A percentile compares a stretch with the other conserved stretches of the same genome.
Evolutionary conservation across 1,140 invertebrate genomes (phyloP).

Genomic region (Trichogramma pretiosum): DNA sequence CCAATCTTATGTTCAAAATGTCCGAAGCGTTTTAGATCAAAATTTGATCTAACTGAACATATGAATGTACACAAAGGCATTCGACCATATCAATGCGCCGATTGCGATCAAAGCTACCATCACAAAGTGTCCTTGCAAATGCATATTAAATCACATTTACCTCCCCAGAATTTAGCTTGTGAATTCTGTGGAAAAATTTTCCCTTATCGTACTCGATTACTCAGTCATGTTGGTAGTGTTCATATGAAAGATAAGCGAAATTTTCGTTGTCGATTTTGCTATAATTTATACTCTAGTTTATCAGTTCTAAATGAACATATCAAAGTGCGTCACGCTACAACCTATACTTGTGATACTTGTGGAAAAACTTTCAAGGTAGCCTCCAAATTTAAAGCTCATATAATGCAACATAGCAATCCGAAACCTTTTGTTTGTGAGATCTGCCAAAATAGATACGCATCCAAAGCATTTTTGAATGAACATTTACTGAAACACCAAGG

Average conservation of each 20-base stretch:
- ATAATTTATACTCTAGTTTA: conserved; percentile 43
- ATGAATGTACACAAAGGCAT: conserved; percentile 43
- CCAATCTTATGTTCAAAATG: conserved; percentile 43
- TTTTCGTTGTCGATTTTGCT: conserved; percentile 42
- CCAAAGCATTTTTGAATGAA: conserved; percentile 42
- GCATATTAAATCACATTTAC: conserved; percentile 42
- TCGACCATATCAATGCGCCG: conserved; percentile 38
- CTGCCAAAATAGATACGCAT: conserved; percentile 43
- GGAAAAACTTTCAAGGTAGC: conserved; percentile 41
- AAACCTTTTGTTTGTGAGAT: conserved; percentile 40
- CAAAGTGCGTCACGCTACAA: conserved; percentile 40
- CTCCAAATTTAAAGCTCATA: conserved; percentile 41
- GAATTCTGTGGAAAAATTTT: conserved; percentile 45
- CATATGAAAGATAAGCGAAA: conserved; percentile 42
- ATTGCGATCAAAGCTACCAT: conserved; percentile 42
- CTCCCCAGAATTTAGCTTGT: conserved; percentile 42
- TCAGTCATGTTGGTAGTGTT: conserved; percentile 42
- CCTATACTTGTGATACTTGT: conserved; percentile 41
- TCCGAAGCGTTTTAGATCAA: conserved; percentile 43
- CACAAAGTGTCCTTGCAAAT: conserved; percentile 44
- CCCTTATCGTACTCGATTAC: conserved; percentile 39
- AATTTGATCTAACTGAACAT: conserved; percentile 42
- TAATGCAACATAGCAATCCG: conserved; percentile 41
- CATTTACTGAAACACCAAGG: conserved; percentile 42
- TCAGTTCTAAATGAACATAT: conserved; percentile 42